Conservation (phyloP, 2,797 vertebrate species). For the Knipowitschia caucasica region DNA sequence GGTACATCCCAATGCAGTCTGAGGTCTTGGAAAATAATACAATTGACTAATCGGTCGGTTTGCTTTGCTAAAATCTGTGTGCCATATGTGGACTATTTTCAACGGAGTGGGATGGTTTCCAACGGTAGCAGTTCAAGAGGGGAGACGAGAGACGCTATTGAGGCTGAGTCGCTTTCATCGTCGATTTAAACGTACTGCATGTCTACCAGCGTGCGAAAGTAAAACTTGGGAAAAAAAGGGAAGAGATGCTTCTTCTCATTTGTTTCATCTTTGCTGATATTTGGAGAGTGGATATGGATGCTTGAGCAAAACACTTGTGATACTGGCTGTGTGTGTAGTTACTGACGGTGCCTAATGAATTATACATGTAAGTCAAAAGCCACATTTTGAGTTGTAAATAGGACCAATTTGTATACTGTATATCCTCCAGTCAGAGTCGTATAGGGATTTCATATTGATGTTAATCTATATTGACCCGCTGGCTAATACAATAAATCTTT, state of each 20-base stretch:
- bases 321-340: neutral
- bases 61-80: slow-evolving; percentile 17
- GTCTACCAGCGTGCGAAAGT: neutral
- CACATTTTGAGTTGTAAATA: no score
- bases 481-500: no score
- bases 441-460: no score
- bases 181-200: neutral
- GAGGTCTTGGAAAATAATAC: neutral
- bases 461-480: no score
- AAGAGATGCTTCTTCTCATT: no score
- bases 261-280: neutral
- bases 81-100: slow-evolving; percentile 6
- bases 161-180: neutral
- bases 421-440: no score
- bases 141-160: neutral
- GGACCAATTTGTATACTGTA: no score
- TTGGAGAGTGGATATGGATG: no score
- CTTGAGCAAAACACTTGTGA: neutral
- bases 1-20: neutral
- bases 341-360: no score
- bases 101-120: neutral
- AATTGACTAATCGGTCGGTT: slow-evolving; percentile 5
- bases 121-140: slow-evolving; percentile 1
- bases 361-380: no score
- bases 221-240: no score